These are phyloP conservation scores for Caenorhabditis wallacei DNA, from an alignment of 2,888 invertebrate genomes.

Conservation along the genomic window DNA sequence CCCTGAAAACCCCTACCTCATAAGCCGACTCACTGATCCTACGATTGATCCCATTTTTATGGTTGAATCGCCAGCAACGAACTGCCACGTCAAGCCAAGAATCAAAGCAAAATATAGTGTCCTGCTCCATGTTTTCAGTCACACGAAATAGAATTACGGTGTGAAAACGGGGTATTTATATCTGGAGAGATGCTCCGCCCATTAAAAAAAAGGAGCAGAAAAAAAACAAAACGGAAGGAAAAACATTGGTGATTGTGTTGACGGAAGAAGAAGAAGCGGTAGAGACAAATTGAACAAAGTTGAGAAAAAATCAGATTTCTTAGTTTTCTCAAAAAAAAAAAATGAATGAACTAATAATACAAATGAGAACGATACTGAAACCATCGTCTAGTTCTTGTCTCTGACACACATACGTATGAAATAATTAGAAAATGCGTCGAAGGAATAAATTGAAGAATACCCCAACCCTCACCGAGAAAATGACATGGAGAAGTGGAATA, in stretches of 20 bases:
- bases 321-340: too few relatives aligned
- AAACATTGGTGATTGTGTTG: neutral
- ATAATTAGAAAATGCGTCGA: constrained; percentile 15
- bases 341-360: too few relatives aligned
- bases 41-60: constrained; percentile 8
- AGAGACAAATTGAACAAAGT: neutral
- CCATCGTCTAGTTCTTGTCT: neutral
- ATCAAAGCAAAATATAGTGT: constrained; percentile 31
- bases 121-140: constrained; percentile 3
- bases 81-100: constrained; percentile 25
- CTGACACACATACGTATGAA: neutral
- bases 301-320: neutral
- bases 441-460: constrained; percentile 9
- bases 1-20: constrained; percentile 23
- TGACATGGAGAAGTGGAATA: constrained; percentile 14
- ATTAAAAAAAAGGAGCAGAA: neutral
- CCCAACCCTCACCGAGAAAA: neutral
- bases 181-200: neutral
- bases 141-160: neutral
- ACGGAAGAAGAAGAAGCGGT: neutral
- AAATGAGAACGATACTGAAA: constrained; percentile 4
- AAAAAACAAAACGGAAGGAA: neutral
- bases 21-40: constrained; percentile 12
- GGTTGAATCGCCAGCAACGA: constrained; percentile 29
- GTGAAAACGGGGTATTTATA: constrained; percentile 2